phyloP scores from a whole-genome alignment of 2,113 vertebrate species.

The Amblyopsis rosae region DNA sequence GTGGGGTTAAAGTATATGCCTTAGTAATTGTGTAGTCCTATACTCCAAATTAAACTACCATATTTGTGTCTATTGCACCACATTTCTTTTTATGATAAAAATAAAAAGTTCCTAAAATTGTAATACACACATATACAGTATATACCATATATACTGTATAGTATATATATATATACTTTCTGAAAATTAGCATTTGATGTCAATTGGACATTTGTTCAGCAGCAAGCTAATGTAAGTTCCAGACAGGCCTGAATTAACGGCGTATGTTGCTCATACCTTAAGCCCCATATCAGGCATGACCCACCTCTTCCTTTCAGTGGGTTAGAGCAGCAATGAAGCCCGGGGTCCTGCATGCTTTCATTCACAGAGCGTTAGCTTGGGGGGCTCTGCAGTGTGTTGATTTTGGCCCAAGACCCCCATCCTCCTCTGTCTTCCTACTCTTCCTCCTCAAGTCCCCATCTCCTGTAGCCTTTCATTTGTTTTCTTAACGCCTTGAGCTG shows the following conservation, averaged over 20 bases:
- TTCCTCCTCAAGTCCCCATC: slow-evolving; percentile 14
- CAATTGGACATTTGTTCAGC: neutral
- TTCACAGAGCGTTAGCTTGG: slow-evolving; percentile 68
- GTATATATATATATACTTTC: too few species aligned
- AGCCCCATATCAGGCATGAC: slow-evolving; percentile 38
- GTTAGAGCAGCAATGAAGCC: neutral
- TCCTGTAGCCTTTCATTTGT: slow-evolving; percentile 60
- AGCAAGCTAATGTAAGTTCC: slow-evolving; percentile 15
- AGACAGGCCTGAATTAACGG: slow-evolving; percentile 33
- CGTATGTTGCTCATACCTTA: slow-evolving; percentile 37
- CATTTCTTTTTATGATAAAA: too few species aligned
- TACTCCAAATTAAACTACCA: neutral
- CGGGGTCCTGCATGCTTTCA: slow-evolving; percentile 54
- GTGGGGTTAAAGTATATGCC: slow-evolving; percentile 22
- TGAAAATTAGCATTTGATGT: too few species aligned
- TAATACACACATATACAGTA: too few species aligned
- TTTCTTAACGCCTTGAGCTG: slow-evolving; percentile 71
- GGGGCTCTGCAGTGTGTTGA: slow-evolving; percentile 67
- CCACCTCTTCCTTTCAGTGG: slow-evolving; percentile 39
- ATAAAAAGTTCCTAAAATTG: too few species aligned
- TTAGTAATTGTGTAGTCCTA: too few species aligned
- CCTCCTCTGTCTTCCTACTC: slow-evolving; percentile 18
- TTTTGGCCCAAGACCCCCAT: slow-evolving; percentile 63
- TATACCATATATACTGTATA: too few species aligned
- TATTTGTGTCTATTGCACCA: too few species aligned